phyloP scores from a whole-genome alignment of 2,888 invertebrate species.

The Plagodis pulveraria region DNA sequence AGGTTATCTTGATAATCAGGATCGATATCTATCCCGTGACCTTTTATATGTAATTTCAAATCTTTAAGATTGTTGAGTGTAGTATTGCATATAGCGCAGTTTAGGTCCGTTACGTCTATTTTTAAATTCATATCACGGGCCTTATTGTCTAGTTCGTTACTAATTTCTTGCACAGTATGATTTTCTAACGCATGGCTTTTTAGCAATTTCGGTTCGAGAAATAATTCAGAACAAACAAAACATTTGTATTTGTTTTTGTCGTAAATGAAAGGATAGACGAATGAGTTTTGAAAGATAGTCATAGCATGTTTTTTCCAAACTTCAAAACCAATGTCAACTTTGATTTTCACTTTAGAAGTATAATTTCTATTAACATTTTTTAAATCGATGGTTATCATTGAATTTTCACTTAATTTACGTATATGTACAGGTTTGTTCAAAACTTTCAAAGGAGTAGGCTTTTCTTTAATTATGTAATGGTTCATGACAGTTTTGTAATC shows the following conservation, averaged over 20 bases:
- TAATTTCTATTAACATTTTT: slow-evolving; percentile 47
- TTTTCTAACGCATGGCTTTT: slow-evolving; percentile 52
- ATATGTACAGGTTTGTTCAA: slow-evolving; percentile 60
- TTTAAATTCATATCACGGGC: slow-evolving; percentile 60
- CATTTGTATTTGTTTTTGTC: slow-evolving; percentile 67
- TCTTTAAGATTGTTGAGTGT: slow-evolving; percentile 44
- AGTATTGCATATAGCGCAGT: slow-evolving; percentile 62
- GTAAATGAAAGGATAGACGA: slow-evolving; percentile 68
- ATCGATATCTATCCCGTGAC: slow-evolving; percentile 58
- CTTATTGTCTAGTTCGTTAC: slow-evolving; percentile 53
- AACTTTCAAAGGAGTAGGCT: slow-evolving; percentile 36
- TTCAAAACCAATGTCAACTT: slow-evolving; percentile 32
- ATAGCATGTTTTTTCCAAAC: slow-evolving; percentile 62
- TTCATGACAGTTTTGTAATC: slow-evolving; percentile 13
- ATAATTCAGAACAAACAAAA: slow-evolving; percentile 58
- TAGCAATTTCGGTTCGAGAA: slow-evolving; percentile 52
- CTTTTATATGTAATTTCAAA: slow-evolving; percentile 61
- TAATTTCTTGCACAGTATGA: slow-evolving; percentile 56
- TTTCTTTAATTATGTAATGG: slow-evolving; percentile 13
- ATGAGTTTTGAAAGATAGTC: slow-evolving; percentile 61
- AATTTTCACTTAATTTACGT: slow-evolving; percentile 42
- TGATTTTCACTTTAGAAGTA: slow-evolving; percentile 31
- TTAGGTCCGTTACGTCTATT: slow-evolving; percentile 61
- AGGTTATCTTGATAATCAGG: slow-evolving; percentile 59
- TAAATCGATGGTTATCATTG: slow-evolving; percentile 46